These are phyloP conservation scores for Phaenicophaeus curvirostris DNA, from an alignment of 2,797 vertebrate species.

Conservation along the genomic window DNA sequence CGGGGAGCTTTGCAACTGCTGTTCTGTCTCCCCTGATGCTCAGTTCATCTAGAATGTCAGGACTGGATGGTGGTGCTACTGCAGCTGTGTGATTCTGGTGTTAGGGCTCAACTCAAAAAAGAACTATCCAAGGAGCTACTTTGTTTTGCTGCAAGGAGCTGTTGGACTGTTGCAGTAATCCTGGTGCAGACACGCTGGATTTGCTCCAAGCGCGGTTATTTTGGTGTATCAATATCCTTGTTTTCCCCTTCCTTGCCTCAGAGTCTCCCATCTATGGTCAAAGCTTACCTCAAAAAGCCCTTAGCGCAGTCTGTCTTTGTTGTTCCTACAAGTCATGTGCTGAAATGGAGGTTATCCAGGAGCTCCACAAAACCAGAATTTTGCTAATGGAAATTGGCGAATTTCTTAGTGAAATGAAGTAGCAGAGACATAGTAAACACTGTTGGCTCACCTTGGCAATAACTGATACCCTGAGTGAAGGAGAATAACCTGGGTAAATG, in stretches of 20 bases:
- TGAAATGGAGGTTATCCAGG: constrained; percentile 26
- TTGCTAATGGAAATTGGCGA: constrained; percentile 5
- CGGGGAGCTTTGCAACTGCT: not conserved
- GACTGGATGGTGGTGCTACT: not conserved
- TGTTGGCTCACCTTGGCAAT: constrained; percentile 12
- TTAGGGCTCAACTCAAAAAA: not conserved
- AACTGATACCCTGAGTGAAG: not conserved
- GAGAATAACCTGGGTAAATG: not conserved
- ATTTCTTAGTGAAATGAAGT: not conserved
- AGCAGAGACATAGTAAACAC: not conserved
- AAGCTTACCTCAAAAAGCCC: not conserved
- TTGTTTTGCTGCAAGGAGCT: not conserved
- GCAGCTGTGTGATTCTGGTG: not conserved
- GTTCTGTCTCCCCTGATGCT: not conserved
- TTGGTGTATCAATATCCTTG: not conserved
- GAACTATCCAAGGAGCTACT: rapidly evolving
- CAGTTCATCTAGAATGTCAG: not conserved
- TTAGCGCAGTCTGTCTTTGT: not conserved
- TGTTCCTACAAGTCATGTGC: not conserved
- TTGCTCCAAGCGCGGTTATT: not conserved
- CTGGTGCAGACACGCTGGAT: not conserved
- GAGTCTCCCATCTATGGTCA: not conserved
- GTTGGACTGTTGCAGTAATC: not conserved
- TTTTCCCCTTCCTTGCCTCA: not conserved
- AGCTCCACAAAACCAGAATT: not conserved